Evolutionary conservation across 2,888 invertebrate species (phyloP).

Genomic region (Campoplex nolae): DNA sequence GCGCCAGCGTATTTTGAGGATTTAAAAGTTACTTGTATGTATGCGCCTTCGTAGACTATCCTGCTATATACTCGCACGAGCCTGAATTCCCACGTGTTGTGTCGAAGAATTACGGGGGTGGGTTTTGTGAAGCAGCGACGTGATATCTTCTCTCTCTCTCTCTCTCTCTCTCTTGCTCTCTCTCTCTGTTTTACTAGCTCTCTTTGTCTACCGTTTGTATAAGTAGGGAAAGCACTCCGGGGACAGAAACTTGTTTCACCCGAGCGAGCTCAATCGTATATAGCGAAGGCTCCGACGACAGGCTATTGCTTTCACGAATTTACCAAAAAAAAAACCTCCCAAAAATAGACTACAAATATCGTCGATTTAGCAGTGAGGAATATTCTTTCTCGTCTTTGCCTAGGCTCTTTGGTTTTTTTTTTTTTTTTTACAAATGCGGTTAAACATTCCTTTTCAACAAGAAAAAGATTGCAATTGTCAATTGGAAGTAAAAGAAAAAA

Average conservation of each 20-base stretch:
- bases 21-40: slow-evolving; percentile 53
- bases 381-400: slow-evolving; percentile 11
- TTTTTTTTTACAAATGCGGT: background rate
- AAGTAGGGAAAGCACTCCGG: slow-evolving; percentile 59
- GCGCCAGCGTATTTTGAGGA: slow-evolving; percentile 46
- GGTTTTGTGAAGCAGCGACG: slow-evolving; percentile 46
- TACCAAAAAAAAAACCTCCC: background rate
- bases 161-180: background rate
- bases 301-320: slow-evolving; percentile 47
- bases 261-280: slow-evolving; percentile 47
- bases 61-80: slow-evolving; percentile 31
- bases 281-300: slow-evolving; percentile 33
- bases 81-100: slow-evolving; percentile 55
- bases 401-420: slow-evolving; percentile 12
- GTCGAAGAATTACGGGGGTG: slow-evolving; percentile 57
- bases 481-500: background rate
- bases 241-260: slow-evolving; percentile 56
- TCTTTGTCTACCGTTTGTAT: slow-evolving; percentile 46
- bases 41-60: slow-evolving; percentile 10
- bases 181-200: slow-evolving; percentile 9
- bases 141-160: slow-evolving; percentile 7
- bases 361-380: slow-evolving; percentile 6
- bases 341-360: slow-evolving; percentile 16
- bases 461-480: background rate
- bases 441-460: background rate